Percentiles rank a stretch among this genome's conserved stretches.
Conservation (phyloP, 2,888 invertebrate species). For the Dyspetes luteomarginatus region DNA sequence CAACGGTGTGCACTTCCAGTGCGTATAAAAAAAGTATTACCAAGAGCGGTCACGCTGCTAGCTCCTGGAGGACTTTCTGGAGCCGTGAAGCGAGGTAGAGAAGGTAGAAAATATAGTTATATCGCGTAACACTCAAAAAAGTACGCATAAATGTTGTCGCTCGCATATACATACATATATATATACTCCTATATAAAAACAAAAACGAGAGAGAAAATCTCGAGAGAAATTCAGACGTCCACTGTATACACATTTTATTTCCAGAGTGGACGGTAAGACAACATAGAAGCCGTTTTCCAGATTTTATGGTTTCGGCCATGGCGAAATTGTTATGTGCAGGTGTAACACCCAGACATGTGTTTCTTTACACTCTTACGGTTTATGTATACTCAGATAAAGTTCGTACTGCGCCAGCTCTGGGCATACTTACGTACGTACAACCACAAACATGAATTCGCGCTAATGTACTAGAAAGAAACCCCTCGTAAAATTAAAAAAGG, state of each 20-base stretch:
- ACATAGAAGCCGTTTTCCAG: constrained; percentile 63
- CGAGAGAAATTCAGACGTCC: constrained; percentile 64
- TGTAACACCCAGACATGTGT: constrained; percentile 19
- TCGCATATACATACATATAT: constrained; percentile 29
- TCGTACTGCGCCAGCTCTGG: neutral
- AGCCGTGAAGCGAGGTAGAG: constrained; percentile 41
- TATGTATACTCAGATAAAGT: constrained; percentile 1
- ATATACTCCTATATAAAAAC: constrained; percentile 28
- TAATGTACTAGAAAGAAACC: constrained; percentile 13
- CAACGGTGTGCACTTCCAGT: neutral
- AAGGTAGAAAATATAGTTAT: constrained; percentile 61
- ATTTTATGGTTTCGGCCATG: constrained; percentile 64
- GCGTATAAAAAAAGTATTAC: neutral
- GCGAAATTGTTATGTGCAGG: constrained; percentile 60
- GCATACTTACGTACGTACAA: neutral
- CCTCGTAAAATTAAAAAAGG: neutral
- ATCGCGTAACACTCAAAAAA: constrained; percentile 64
- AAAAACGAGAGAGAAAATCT: constrained; percentile 59
- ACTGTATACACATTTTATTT: constrained; percentile 62
- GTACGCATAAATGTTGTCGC: constrained; percentile 39
- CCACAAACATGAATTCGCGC: constrained; percentile 32
- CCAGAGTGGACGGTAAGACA: constrained; percentile 41
- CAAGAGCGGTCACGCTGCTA: constrained; percentile 17
- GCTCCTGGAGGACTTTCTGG: constrained; percentile 44
- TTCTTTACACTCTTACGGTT: constrained; percentile 1